These are phyloP conservation scores for Myoxocephalus aenaeus DNA, from an alignment of 2,797 vertebrate species.

Conservation along the genomic window DNA sequence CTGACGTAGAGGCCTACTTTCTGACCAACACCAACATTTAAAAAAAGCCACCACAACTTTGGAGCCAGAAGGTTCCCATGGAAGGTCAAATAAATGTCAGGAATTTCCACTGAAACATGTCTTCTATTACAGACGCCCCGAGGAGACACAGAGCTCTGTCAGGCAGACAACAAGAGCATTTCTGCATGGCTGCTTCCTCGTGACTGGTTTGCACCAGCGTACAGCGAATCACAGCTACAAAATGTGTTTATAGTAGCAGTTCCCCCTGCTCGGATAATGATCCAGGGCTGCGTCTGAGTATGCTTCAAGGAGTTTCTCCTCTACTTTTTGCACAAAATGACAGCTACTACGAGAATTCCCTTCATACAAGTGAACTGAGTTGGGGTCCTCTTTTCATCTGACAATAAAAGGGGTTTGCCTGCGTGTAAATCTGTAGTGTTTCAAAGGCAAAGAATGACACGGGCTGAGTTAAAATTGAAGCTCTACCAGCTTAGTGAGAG, in stretches of 20 bases:
- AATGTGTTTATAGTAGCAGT: slow-evolving; percentile 58
- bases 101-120: slow-evolving; percentile 58
- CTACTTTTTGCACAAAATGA: slow-evolving; percentile 24
- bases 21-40: slow-evolving; percentile 24
- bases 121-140: slow-evolving; percentile 24
- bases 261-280: slow-evolving; percentile 55
- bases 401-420: slow-evolving; percentile 13
- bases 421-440: slow-evolving; percentile 41
- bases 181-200: slow-evolving; percentile 60
- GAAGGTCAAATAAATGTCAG: slow-evolving; percentile 72
- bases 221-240: slow-evolving; percentile 40
- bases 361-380: slow-evolving; percentile 20
- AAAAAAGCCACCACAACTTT: slow-evolving; percentile 31
- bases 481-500: slow-evolving; percentile 59
- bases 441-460: slow-evolving; percentile 34
- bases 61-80: slow-evolving; percentile 40
- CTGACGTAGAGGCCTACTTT: slow-evolving; percentile 26
- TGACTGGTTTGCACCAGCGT: slow-evolving; percentile 64
- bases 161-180: slow-evolving; percentile 45
- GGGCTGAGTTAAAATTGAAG: slow-evolving; percentile 37
- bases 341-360: slow-evolving; percentile 19
- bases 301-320: slow-evolving; percentile 43
- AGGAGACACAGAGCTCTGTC: slow-evolving; percentile 52
- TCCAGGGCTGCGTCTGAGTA: slow-evolving; percentile 22
- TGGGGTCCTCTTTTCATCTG: slow-evolving; percentile 29